A percentile compares a stretch with the other conserved stretches of the same genome.
These are phyloP conservation scores for Trogon melanurus DNA, from an alignment of 2,113 vertebrate species.

Conservation along the genomic window DNA sequence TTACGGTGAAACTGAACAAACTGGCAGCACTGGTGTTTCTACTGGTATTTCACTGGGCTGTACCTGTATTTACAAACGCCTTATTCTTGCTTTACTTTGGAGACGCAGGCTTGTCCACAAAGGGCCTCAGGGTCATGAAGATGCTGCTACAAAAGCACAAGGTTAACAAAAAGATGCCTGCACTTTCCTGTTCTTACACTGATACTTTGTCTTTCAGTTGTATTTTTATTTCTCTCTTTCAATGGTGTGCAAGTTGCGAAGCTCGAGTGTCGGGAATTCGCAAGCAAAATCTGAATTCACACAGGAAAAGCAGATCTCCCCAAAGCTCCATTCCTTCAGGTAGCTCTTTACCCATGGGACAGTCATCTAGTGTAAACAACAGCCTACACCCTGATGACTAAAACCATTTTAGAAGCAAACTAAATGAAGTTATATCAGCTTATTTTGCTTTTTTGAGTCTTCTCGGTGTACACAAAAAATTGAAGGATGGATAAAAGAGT, in stretches of 20 bases:
- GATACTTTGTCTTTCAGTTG: neutral
- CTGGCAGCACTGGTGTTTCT: neutral
- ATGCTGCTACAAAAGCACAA: neutral
- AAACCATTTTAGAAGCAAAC: slow-evolving; percentile 25
- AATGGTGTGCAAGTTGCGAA: neutral
- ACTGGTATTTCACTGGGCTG: neutral
- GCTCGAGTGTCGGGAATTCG: neutral
- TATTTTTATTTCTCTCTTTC: neutral
- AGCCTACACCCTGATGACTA: slow-evolving; percentile 31
- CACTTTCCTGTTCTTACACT: neutral
- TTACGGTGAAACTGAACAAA: neutral
- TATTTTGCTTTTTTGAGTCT: neutral
- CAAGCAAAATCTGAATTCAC: neutral
- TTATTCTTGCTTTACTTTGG: neutral
- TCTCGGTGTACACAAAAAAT: neutral
- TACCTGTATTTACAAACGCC: neutral
- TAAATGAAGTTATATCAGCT: slow-evolving; percentile 19
- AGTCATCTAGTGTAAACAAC: slow-evolving; percentile 39
- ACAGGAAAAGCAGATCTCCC: slow-evolving; percentile 4
- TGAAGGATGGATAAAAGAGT: neutral
- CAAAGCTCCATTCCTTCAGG: slow-evolving; percentile 23
- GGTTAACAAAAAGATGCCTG: neutral
- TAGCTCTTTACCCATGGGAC: slow-evolving; percentile 27
- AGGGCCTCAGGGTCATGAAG: neutral
- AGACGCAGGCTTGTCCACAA: neutral